Base-by-base conservation (phyloP, 1,140 invertebrate species). In the Cydia strobilella region DNA sequence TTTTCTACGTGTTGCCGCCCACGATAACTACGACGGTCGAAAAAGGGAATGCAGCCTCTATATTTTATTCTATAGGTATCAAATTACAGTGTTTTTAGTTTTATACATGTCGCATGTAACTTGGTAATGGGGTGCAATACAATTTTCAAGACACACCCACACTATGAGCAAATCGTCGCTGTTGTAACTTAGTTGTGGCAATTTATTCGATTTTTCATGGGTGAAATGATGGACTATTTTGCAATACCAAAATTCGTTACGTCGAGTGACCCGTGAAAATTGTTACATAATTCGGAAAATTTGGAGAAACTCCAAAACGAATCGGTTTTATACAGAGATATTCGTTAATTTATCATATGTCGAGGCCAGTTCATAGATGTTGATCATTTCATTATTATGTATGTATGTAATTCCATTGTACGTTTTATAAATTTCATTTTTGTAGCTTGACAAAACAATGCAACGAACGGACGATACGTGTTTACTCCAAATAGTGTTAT, bases 61-160 rank as follows among this genome's bases (percentile, higher is more conserved):
- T 35, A 3, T 42, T 35, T 4, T 10, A 12, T 18, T 35, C n/a
- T 7, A 12, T 69, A 39, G 15, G 23, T 35, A 10, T 27, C n/a
- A 69, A 69, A 10, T 69, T 39, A 35, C 25, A n/a, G 20, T 69
- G 65, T 39, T 39, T 39, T n/a, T 35, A 10, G 31, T 69, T 69
- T 42, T 69, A n/a, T 69, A 10, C n/a, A 9, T 69, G 65, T 39
- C 13, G 3, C 31, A 39, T 35, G 65, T 69, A 69, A 69, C 7
- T 69, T 42, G 65, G 65, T 69, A 12, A 35, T 69, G 31, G 65
- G 6, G n/a, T 35, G 65, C 42, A 69, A 69, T 69, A 69, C 35
- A 39, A 69, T 69, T 69, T 69, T 69, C n/a, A 42, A 69, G 65
- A 7, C 31, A 39, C 65, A 42, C 65, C 65, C 65, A 69, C 65